A percentile compares a stretch with the other conserved stretches of the same genome.
Evolutionary conservation across 92 coral and sea anemone species (phyloP).

Genomic region (Umimayanthus kanabou): DNA sequence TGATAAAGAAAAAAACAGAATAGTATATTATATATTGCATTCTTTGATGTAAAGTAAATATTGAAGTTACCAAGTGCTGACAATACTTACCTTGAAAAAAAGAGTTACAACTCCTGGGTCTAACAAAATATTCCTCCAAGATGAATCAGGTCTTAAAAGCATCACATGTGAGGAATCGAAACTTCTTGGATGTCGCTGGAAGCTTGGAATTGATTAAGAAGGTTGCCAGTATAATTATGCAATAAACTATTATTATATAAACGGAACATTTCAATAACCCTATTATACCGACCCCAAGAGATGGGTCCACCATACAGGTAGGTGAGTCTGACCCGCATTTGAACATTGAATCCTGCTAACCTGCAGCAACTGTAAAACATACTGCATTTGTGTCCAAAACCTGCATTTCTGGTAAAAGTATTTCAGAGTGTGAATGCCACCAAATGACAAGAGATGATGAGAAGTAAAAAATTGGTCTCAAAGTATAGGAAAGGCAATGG

Average conservation of each 20-base stretch:
- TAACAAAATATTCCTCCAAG: conserved; percentile 80
- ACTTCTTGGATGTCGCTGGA: conserved; percentile 46
- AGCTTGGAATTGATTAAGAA: conserved; percentile 58
- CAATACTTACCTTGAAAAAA: conserved; percentile 74
- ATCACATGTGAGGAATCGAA: conserved; percentile 61
- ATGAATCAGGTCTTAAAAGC: conserved; percentile 78
- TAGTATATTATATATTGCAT: neutral
- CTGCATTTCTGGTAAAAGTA: too few species aligned
- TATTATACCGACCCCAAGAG: neutral
- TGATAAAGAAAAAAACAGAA: neutral
- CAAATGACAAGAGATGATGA: too few species aligned
- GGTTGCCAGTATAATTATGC: neutral
- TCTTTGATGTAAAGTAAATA: neutral
- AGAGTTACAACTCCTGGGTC: conserved; percentile 70
- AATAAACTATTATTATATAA: neutral
- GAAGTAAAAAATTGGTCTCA: too few species aligned
- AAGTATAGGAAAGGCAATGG: too few species aligned
- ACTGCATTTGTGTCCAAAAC: too few species aligned
- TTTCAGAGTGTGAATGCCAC: too few species aligned
- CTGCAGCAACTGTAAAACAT: too few species aligned
- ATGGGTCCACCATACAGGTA: too few species aligned
- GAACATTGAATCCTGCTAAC: too few species aligned
- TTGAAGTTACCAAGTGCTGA: neutral
- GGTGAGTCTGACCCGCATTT: too few species aligned
- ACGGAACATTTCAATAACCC: neutral